Percentiles rank a stretch among this genome's conserved stretches.
phyloP scores from a whole-genome alignment of 2,888 invertebrate species.

The Stenurella melanura region DNA sequence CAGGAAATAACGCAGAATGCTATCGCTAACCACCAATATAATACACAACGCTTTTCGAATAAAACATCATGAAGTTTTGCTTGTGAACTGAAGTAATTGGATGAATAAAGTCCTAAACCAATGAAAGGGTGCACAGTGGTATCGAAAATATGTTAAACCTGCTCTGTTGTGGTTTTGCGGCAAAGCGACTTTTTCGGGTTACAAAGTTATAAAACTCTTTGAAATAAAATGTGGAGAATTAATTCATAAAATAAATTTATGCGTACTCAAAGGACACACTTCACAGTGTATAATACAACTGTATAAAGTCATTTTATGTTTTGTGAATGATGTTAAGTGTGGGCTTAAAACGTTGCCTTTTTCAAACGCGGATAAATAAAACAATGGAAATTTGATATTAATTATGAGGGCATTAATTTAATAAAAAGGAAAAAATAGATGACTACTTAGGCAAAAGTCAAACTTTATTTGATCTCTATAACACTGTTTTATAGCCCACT shows the following conservation, averaged over 20 bases:
- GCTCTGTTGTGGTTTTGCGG: conserved; percentile 2
- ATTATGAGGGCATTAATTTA: neutral
- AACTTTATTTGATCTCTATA: no score
- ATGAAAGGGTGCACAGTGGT: conserved; percentile 7
- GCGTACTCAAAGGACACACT: neutral
- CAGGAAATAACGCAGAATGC: conserved; percentile 5
- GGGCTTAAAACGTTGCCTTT: neutral
- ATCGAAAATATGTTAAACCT: conserved; percentile 4
- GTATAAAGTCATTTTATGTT: conserved; percentile 7
- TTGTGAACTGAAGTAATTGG: conserved; percentile 2
- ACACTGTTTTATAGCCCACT: no score
- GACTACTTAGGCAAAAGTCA: no score
- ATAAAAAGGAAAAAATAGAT: no score
- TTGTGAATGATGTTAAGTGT: neutral
- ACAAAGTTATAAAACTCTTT: conserved; percentile 7
- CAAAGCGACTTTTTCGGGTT: conserved; percentile 4
- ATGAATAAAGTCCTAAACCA: conserved; percentile 3
- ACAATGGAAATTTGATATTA: neutral
- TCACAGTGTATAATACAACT: neutral
- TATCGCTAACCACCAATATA: neutral
- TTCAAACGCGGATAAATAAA: neutral
- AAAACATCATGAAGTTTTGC: conserved; percentile 3
- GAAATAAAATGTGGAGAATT: conserved; percentile 4
- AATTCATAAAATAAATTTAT: conserved; percentile 7
- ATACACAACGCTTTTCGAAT: neutral